Conservation (phyloP, 2,797 vertebrate genomes). For the Miopithecus talapoin region DNA sequence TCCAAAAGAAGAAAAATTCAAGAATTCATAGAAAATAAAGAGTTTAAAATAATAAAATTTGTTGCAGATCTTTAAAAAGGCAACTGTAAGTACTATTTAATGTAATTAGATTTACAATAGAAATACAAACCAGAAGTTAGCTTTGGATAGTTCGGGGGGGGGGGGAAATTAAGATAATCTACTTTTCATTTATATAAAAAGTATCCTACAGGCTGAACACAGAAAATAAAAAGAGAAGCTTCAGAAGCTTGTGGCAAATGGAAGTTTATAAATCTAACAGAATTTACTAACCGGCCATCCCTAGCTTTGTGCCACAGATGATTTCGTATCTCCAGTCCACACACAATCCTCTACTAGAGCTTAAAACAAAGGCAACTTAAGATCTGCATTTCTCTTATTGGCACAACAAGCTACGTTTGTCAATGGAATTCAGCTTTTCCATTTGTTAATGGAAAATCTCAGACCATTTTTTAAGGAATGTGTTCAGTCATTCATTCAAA, state of each 20-base stretch:
- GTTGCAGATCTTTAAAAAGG: background rate
- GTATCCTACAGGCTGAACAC: background rate
- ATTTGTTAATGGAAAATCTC: background rate
- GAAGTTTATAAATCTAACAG: background rate
- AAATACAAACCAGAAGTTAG: slow-evolving; percentile 35
- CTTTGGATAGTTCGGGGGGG: background rate
- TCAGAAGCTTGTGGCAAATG: background rate
- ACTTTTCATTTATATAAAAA: slow-evolving; percentile 51
- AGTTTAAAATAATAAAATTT: slow-evolving; percentile 56
- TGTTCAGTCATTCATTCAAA: background rate
- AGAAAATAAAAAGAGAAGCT: slow-evolving; percentile 25
- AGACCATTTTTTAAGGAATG: slow-evolving; percentile 23
- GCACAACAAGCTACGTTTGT: background rate
- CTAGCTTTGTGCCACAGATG: background rate
- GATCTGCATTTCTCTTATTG: background rate
- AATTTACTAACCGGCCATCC: background rate
- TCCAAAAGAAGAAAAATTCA: slow-evolving; percentile 25
- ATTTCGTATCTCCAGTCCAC: background rate
- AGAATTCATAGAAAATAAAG: slow-evolving; percentile 2
- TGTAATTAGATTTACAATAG: background rate
- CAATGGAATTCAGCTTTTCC: background rate
- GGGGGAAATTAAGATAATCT: background rate
- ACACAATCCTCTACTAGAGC: background rate
- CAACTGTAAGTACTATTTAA: background rate
- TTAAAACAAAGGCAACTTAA: slow-evolving; percentile 12